Conservation (phyloP, 2,888 invertebrate species). For the Tenthredo mesomela region DNA sequence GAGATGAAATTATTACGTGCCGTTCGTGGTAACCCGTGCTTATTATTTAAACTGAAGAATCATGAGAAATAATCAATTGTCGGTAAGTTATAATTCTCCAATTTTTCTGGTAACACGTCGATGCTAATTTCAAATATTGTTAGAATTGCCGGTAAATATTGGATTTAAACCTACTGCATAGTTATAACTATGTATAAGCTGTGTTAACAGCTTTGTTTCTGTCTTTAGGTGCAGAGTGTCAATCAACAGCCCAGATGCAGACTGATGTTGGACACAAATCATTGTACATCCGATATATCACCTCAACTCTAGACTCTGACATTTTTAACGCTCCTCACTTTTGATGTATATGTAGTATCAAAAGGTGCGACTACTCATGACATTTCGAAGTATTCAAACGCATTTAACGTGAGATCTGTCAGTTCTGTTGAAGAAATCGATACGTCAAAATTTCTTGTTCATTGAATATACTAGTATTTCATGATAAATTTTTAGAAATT, state of each 20-base stretch:
- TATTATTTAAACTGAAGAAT: not conserved
- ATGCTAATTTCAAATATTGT: not conserved
- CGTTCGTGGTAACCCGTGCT: not conserved
- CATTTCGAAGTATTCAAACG: no score
- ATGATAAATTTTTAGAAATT: no score
- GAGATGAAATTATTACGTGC: not conserved
- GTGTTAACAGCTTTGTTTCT: not conserved
- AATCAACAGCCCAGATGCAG: not conserved
- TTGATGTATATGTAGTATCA: no score
- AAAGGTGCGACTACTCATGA: not conserved
- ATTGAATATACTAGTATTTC: no score
- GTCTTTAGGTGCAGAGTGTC: not conserved
- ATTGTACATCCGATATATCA: not conserved
- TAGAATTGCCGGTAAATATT: not conserved
- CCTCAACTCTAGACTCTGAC: not conserved
- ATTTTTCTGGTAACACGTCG: not conserved
- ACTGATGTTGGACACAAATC: not conserved
- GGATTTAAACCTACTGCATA: not conserved
- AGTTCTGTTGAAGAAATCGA: no score
- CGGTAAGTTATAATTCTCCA: constrained; percentile 4
- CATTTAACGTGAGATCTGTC: no score
- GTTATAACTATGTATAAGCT: not conserved
- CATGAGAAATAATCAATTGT: not conserved
- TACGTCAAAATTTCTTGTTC: no score
- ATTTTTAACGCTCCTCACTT: no score